These are phyloP conservation scores for Drosophila leonis DNA, from an alignment of 2,888 invertebrate species.

Conservation along the genomic window DNA sequence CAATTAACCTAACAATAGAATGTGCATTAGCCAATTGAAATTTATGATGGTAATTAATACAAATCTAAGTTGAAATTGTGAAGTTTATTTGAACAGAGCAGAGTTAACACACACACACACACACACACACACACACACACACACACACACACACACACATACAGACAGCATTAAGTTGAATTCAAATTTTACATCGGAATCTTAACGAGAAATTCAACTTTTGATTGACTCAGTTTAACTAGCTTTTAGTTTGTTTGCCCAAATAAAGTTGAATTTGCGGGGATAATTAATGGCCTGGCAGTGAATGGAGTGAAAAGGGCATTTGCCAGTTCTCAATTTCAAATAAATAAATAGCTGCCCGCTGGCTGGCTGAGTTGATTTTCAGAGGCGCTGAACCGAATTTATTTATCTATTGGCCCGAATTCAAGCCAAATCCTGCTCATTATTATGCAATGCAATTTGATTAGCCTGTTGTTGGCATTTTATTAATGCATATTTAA, in stretches of 20 bases:
- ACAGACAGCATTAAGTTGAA: background rate
- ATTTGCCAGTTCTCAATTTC: conserved; percentile 59
- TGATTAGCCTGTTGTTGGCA: conserved; percentile 48
- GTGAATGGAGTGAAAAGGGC: background rate
- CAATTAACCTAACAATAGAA: conserved; percentile 24
- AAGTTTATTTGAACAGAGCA: background rate
- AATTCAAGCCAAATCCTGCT: conserved; percentile 21
- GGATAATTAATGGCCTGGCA: conserved; percentile 63
- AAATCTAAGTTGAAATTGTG: background rate
- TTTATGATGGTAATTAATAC: conserved; percentile 31
- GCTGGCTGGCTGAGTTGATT: conserved; percentile 7
- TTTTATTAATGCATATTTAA: conserved; percentile 41
- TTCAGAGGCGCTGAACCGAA: conserved; percentile 27
- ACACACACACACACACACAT: background rate
- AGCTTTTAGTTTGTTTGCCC: conserved; percentile 37
- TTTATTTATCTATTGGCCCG: conserved; percentile 22
- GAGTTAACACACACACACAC: background rate
- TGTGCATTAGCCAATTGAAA: conserved; percentile 38
- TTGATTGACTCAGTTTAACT: conserved; percentile 22
- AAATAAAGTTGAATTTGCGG: conserved; percentile 32
- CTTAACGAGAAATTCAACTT: background rate
- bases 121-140: no score
- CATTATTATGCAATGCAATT: conserved; percentile 50
- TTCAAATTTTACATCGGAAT: background rate
- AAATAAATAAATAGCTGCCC: conserved; percentile 45